Evolutionary conservation across 1,140 invertebrate genomes (phyloP).

Genomic region (Heterodera schachtii): DNA sequence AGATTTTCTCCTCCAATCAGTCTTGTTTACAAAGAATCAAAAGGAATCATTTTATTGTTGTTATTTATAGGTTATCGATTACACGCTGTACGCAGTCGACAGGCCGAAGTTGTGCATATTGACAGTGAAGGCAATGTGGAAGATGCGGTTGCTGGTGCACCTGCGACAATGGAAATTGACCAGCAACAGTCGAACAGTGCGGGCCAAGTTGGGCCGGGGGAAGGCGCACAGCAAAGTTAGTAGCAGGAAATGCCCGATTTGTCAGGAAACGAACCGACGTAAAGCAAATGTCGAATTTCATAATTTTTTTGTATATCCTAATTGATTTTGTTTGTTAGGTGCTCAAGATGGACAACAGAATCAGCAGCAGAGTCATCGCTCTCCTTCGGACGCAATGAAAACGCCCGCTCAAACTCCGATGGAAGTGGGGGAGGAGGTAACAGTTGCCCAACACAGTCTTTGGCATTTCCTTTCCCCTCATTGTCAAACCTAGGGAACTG

Average conservation of each 20-base stretch:
- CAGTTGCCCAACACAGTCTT: neutral
- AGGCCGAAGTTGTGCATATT: no score
- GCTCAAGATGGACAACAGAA: slow-evolving; percentile 1
- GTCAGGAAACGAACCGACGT: neutral
- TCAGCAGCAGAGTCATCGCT: slow-evolving; percentile 32
- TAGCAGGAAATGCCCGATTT: slow-evolving; percentile 3
- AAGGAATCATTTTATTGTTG: no score
- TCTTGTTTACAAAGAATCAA: no score
- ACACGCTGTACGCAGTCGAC: no score
- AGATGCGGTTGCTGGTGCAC: no score
- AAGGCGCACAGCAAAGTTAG: neutral
- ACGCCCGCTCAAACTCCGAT: slow-evolving; percentile 23
- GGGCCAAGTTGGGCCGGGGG: neutral
- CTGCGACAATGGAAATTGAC: slow-evolving; percentile 18
- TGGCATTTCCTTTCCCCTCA: neutral
- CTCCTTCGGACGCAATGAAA: slow-evolving; percentile 17
- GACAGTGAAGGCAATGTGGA: no score
- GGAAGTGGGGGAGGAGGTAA: slow-evolving; percentile 9
- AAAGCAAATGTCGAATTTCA: no score
- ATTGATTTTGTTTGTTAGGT: neutral
- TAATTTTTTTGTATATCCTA: no score
- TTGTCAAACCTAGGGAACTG: neutral
- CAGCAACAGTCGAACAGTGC: neutral
- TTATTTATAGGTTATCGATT: no score
- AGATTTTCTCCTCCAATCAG: no score